Evolutionary conservation across 2,113 vertebrate genomes (phyloP), one percentile per base, ranked within the genome.

Genomic region (Coracopsis vasa): DNA sequence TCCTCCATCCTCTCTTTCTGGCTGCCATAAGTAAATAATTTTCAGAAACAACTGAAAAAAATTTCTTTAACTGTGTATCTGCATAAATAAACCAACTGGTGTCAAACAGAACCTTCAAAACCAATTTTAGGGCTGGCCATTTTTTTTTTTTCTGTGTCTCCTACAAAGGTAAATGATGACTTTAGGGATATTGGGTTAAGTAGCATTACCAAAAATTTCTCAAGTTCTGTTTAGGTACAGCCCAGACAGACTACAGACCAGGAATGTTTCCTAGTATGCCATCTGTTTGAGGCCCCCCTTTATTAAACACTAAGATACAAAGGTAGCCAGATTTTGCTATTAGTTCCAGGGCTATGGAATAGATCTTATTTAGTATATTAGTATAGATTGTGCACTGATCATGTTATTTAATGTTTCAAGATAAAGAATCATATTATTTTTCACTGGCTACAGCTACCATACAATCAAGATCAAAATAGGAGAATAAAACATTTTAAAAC

Each of bases 241-340:
- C 39, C 11, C 13, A 87, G 14, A 61, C 8, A 75, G 33, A 19
- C 70, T 11, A 44, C 6, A 58, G 21, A 21, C 27, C 18, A 65
- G 5, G 11, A 71, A 81, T 41, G 9, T 41, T 89, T 83, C 14
- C 4, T 31, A 62, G 1, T 1, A 6, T 90, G 29, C 5, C 4
- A 1, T 1, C 0, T 60, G 23, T 58, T 53, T 78, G 19, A 13
- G 24, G 18, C 6, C 18, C 47, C 7, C 4, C 10, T 16, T 6
- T 28, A 65, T 35, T 51, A 87, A 78, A 48, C 10, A 35, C 6
- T 17, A 31, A 25, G 21, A 54, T 39, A 69, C 7, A 67, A 9
- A 69, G 9, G 4, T n/a, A 60, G 7, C 0, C 39, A 71, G 35
- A 47, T 13, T 44, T 81, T 44, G 4, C 0, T 54, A 29, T 54